A percentile compares a stretch with the other conserved stretches of the same genome.
These are phyloP conservation scores for Actinostola sp. DNA, from an alignment of 92 coral and sea anemone species.

Conservation along the genomic window DNA sequence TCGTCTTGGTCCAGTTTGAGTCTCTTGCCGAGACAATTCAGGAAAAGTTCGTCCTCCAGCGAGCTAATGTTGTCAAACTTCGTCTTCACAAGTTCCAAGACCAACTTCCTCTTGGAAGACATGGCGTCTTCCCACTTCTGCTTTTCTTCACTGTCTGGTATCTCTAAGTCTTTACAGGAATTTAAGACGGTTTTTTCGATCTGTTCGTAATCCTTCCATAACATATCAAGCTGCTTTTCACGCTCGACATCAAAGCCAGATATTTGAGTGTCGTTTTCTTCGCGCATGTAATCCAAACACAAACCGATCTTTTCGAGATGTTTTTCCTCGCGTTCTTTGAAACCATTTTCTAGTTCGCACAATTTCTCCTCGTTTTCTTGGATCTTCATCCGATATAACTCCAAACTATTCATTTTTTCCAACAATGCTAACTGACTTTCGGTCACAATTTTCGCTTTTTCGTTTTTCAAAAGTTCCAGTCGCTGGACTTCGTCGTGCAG, in stretches of 20 bases:
- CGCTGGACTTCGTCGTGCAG: constrained; percentile 32
- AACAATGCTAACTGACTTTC: constrained; percentile 56
- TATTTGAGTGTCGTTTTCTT: constrained; percentile 62
- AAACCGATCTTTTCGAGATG: constrained; percentile 75
- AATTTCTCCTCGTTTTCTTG: constrained; percentile 70
- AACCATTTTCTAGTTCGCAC: constrained; percentile 58
- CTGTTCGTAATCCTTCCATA: constrained; percentile 66
- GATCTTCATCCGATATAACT: constrained; percentile 61
- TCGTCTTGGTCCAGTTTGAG: constrained; percentile 82
- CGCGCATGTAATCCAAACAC: constrained; percentile 65
- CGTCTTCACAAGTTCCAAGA: constrained; percentile 65
- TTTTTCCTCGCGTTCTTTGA: constrained; percentile 59
- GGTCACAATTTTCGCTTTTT: constrained; percentile 59
- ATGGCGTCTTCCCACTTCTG: constrained; percentile 32
- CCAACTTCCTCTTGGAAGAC: constrained; percentile 56
- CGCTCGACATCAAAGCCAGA: constrained; percentile 63
- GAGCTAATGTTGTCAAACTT: constrained; percentile 69
- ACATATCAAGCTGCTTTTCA: constrained; percentile 53
- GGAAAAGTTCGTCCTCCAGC: constrained; percentile 56
- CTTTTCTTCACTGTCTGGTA: constrained; percentile 17
- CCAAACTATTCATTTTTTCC: constrained; percentile 59
- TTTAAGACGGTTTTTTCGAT: constrained; percentile 56
- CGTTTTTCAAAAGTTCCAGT: constrained; percentile 52
- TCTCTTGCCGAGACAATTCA: constrained; percentile 69
- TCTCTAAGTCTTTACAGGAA: constrained; percentile 26